Conservation (phyloP, 2,797 vertebrate genomes). For the Sebastes goodei region DNA sequence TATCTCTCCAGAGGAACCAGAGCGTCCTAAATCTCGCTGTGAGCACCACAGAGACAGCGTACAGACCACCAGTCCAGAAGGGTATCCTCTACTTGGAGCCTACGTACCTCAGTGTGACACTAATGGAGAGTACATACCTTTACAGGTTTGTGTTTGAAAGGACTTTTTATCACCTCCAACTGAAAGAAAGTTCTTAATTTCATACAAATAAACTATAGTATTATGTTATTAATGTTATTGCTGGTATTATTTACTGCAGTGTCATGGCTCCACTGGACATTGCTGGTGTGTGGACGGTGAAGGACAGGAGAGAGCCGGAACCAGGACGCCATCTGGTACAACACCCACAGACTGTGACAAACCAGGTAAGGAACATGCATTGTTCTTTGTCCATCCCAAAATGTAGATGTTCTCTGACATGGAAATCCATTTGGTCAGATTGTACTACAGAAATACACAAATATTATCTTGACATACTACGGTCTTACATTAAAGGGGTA, state of each 20-base stretch:
- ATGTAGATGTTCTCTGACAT: not conserved
- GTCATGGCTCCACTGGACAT: constrained; percentile 84
- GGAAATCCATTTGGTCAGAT: not conserved
- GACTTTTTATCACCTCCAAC: not conserved
- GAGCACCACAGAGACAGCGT: constrained; percentile 76
- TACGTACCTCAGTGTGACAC: constrained; percentile 77
- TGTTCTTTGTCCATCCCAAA: not conserved
- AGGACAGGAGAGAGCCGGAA: constrained; percentile 84
- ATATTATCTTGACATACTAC: not conserved
- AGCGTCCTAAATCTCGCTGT: constrained; percentile 70
- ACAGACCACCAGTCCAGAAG: constrained; percentile 44
- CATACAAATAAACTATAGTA: not conserved
- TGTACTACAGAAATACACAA: not conserved
- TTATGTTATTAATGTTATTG: not conserved
- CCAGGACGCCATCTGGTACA: constrained; percentile 76
- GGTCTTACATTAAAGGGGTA: not conserved
- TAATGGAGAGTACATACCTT: constrained; percentile 73
- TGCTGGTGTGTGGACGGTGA: constrained; percentile 89
- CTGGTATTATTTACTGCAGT: constrained; percentile 62
- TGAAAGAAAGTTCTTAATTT: not conserved
- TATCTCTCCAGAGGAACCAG: constrained; percentile 17
- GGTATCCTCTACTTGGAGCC: constrained; percentile 38
- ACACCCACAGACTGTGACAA: constrained; percentile 69
- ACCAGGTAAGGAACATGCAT: constrained; percentile 74
- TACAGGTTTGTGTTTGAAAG: constrained; percentile 48